Evolutionary conservation across 2,797 vertebrate genomes (phyloP), one percentile per base, ranked within the genome.

Genomic region (Balearica regulorum): DNA sequence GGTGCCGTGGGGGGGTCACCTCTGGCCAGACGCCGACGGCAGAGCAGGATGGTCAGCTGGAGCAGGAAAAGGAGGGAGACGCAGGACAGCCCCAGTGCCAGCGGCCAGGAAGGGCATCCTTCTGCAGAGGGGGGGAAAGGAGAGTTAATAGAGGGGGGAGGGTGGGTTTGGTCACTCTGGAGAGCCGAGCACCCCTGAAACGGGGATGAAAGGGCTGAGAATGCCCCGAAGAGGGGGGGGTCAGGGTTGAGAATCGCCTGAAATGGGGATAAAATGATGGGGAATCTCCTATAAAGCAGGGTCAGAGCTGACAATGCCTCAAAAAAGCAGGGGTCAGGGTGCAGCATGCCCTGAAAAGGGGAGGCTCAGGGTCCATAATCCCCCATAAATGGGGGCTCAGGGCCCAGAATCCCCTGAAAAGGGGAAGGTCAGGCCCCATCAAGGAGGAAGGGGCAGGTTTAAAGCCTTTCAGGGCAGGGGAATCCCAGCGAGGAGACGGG

Each of bases 331-430:
- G 35, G 35, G n/a, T 35, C 35, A 35, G 25, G 18, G 14, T 20
- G 48, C 48, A 49, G 43, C 48, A 24, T 13, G n/a, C 46, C 46
- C 2, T 3, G 0, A 8, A 49, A 20, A 0, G 4, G 25, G 33
- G 41, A 44, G n/a, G 35, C n/a, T n/a, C n/a, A n/a, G n/a, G n/a
- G n/a, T n/a, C n/a, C n/a, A n/a, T n/a, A n/a, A n/a, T n/a, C n/a
- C n/a, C n/a, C n/a, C n/a, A n/a, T n/a, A n/a, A n/a, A n/a, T n/a
- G n/a, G n/a, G n/a, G n/a, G n/a, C n/a, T n/a, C n/a, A n/a, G n/a
- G n/a, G n/a, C n/a, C n/a, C n/a, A n/a, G n/a, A n/a, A n/a, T n/a
- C n/a, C n/a, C n/a, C n/a, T n/a, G n/a, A n/a, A n/a, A n/a, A n/a
- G n/a, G n/a, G n/a, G n/a, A n/a, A n/a, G n/a, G n/a, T 51, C 51